Base-by-base conservation (phyloP, 2,888 invertebrate species). In the Thumatha senex region DNA sequence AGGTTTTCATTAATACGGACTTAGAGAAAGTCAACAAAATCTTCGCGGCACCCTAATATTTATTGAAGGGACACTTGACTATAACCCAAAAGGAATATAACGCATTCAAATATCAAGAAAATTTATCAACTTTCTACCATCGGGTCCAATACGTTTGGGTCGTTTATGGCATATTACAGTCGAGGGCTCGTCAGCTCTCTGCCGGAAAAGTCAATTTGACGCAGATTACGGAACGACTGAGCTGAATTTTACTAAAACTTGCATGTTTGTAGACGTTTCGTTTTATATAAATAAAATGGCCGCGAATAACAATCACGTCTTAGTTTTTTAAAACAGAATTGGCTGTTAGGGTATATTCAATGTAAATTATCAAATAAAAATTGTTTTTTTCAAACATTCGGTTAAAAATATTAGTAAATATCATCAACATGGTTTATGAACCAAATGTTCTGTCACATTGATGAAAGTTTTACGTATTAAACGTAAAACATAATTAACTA, bases 21-120 rank as follows among this genome's bases (percentile, higher is more conserved):
- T 86, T 84, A 82, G 62, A 61, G 64, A 70, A 70, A 67, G 73
- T 74, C 72, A 74, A 77, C 72, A 76, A 74, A 76, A 77, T 80
- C 76, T 78, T 74, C 67, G 65, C 66, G 72, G 63, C 67, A 61
- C 70, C 62, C 62, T 63, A 76, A 77, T 84, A 80, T 85, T 84
- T 86, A 84, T 84, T 80, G 78, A 80, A 81, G 78, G 78, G 78
- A 80, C 75, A 76, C 74, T 64, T 70, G 75, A 71, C 66, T 70
- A 80, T 84, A 81, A 81, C 78, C 78, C 76, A 76, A 81, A 78
- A 78, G 80, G 79, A 86, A 82, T 84, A 85, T 84, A 80, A 86
- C 85, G 79, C 83, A 88, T 89, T 88, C 89, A 88, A 89, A 88
- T 89, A 89, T 89, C 85, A 80, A 82, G 71, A 82, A 86, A 86